Evolutionary conservation across 2,888 invertebrate species (phyloP).

Genomic region (Parthenolecanium corni): DNA sequence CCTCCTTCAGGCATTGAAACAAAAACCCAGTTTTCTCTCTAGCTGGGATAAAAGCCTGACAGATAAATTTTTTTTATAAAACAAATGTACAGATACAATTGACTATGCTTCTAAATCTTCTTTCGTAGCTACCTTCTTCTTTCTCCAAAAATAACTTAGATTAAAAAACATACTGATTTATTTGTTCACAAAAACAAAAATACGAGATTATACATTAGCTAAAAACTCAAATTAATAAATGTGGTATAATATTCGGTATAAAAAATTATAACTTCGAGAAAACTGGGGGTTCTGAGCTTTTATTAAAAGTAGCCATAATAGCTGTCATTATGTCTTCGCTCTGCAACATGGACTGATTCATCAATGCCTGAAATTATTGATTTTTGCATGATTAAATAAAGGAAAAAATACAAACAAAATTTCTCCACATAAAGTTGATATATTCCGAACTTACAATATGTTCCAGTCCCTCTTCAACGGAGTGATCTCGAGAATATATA

Average conservation of each 20-base stretch:
- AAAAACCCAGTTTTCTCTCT: too few relatives aligned
- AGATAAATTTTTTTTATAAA: too few relatives aligned
- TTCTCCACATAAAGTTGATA: not conserved
- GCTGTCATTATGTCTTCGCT: constrained; percentile 80
- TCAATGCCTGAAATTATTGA: constrained; percentile 49
- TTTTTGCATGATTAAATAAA: not conserved
- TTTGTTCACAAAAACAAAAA: too few relatives aligned
- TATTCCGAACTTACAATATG: constrained; percentile 60
- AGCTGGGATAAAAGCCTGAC: too few relatives aligned
- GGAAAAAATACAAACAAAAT: constrained; percentile 10
- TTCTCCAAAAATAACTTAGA: too few relatives aligned
- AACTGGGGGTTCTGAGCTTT: constrained; percentile 51
- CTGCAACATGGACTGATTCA: constrained; percentile 79
- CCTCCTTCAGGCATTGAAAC: too few relatives aligned
- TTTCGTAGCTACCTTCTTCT: too few relatives aligned
- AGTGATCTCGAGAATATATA: constrained; percentile 76
- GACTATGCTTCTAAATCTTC: too few relatives aligned
- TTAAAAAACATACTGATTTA: too few relatives aligned
- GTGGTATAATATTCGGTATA: not conserved
- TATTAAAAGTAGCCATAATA: constrained; percentile 60
- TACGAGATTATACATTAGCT: too few relatives aligned
- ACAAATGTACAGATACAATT: too few relatives aligned
- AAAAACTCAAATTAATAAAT: too few relatives aligned
- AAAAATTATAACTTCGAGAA: constrained; percentile 64
- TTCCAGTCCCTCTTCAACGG: constrained; percentile 75